Evolutionary conservation across 2,888 invertebrate genomes (phyloP), one percentile per base, ranked within the genome.

Genomic region (Drosophila mercatorum): DNA sequence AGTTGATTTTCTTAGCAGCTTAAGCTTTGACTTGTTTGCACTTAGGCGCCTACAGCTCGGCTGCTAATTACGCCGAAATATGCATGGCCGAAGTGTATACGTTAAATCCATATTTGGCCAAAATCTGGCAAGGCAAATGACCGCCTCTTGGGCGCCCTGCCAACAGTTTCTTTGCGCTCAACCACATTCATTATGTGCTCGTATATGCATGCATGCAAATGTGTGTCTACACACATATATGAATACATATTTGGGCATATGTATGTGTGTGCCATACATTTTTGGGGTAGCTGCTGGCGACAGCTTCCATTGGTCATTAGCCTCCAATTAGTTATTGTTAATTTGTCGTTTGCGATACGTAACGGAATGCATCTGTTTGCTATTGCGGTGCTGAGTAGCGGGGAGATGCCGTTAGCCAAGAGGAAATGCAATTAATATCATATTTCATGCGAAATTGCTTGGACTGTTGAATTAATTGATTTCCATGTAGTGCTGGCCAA

Each of bases 261-360:
- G 14, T 17, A 14, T 36, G 28, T 11, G 11, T 12, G 11, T 40
- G 31, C 38, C 22, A 34, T 60, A 53, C 46, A 55, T 60, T 68
- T 46, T 68, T 78, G n/a, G 47, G 49, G n/a, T 31, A 57, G 38
- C 46, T 68, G 60, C 53, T 58, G 47, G 55, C 67, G 65, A 66
- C 69, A 64, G 65, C 70, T 69, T 69, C 68, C 69, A 72, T 70
- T 78, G 76, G 73, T 72, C 86, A 86, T 88, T 88, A 86, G 72
- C 56, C 66, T 61, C 65, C 78, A 88, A 84, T 88, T 88, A 88
- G 72, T 86, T 83, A 81, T 83, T 88, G 87, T 84, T 86, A 88
- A 86, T 88, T 81, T 84, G 89, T 79, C 83, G 65, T 76, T 73
- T 70, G 65, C 51, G 28, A 65, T 51, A 38, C 41, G 62, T 44